Evolutionary conservation across 2,888 invertebrate species (phyloP), one percentile per base, ranked within the genome.

Genomic region (Thecocarcelia acutangulata): DNA sequence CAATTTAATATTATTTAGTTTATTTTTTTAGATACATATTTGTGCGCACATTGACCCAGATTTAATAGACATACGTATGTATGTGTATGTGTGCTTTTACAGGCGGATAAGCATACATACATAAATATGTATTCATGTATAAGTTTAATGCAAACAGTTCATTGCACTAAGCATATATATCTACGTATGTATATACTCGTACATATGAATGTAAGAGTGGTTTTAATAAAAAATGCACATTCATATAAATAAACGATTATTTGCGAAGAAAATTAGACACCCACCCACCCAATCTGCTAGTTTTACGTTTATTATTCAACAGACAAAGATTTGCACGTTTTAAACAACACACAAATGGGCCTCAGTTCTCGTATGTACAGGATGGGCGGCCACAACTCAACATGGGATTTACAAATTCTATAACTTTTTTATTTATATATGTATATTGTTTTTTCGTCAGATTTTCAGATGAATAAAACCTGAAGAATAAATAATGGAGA

Each of bases 11-110:
- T n/a, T 12, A 46, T 40, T 52, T 50, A 63, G 37, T 15, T 48
- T 13, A 33, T 58, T 68, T 48, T 33, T 33, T 33, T 59, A 52
- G 21, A 21, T 64, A 66, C 37, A 48, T 78, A 74, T 78, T 83
- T 76, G 70, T 78, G 82, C 82, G 78, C 83, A 80, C 83, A 78
- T 81, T 81, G 80, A 81, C 81, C 80, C 58, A 83, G 58, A 78
- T 83, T 78, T 66, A 44, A 21, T 33, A 56, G 64, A 52, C 48
- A 66, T 33, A 33, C 9, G 9, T 33, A 33, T 8, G 9, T 33
- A 8, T 8, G 8, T 33, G 8, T 33, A 8, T 33, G 8, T 33
- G 33, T 33, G 9, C 33, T 6, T 52, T 54, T 46, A 66, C 17
- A 73, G 54, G 13, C 28, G 52, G 21, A 46, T 15, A 50, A 12